phyloP scores from a whole-genome alignment of 1,140 invertebrate genomes.

The Anthonomus grandis region DNA sequence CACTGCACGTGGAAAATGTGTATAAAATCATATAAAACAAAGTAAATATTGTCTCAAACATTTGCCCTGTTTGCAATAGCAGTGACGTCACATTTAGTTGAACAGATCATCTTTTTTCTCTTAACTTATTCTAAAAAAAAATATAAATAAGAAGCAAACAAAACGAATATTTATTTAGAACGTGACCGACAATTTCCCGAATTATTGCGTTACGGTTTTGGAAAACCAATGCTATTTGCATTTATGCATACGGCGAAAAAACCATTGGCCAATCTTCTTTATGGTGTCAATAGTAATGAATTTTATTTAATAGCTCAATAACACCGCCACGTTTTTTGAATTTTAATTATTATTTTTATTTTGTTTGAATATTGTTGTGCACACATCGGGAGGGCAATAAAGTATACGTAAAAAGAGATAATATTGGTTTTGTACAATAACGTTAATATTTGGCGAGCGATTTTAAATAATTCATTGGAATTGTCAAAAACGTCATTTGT shows the following conservation, averaged over 20 bases:
- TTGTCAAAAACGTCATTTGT: too few relatives aligned
- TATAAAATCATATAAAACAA: not conserved
- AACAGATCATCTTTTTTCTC: too few relatives aligned
- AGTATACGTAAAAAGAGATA: too few relatives aligned
- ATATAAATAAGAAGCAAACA: not conserved
- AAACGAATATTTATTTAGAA: not conserved
- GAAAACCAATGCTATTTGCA: constrained; percentile 3
- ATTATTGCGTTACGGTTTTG: not conserved
- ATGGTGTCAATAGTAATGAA: constrained; percentile 25
- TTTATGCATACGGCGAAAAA: constrained; percentile 9
- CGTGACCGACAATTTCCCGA: not conserved
- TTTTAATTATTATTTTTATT: too few relatives aligned
- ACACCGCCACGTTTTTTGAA: constrained; percentile 7
- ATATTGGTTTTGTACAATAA: too few relatives aligned
- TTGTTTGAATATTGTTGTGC: too few relatives aligned
- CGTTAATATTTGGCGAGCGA: too few relatives aligned
- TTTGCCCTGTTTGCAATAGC: not conserved
- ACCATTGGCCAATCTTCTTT: constrained; percentile 12
- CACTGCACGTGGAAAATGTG: too few relatives aligned
- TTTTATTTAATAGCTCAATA: constrained; percentile 18
- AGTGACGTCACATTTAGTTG: not conserved
- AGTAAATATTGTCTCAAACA: not conserved
- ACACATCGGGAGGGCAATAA: too few relatives aligned
- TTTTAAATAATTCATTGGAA: too few relatives aligned
- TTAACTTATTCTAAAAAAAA: too few relatives aligned